Base-by-base conservation (phyloP, 2,797 vertebrate genomes). In the Tragelaphus eurycerus region DNA sequence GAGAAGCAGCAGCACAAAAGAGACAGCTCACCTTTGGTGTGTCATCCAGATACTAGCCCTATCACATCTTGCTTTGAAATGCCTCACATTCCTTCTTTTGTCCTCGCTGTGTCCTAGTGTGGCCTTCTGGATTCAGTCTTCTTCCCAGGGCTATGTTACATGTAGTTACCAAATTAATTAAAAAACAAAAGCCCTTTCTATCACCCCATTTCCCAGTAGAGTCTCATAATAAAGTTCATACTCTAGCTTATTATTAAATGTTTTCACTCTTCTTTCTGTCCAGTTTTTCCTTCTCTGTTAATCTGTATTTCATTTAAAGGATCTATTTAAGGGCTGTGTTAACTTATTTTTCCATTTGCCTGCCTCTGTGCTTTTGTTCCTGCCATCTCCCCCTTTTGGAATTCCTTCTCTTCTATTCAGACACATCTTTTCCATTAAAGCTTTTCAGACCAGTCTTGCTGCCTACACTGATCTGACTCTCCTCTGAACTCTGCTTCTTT, bases 401-500 rank as follows among this genome's bases (percentile, higher is more conserved):
- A 95, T 64, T 34, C 23, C 43, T 60, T 62, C 54, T 13, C 62
- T 84, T 62, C 71, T 74, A 23, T 27, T 89, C 79, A 46, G 31
- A 74, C 38, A 34, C 23, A 60, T 74, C 55, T 95, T 71, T 84
- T 52, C 46, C 64, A n/a, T 88, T 48, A 92, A 64, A 31, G 21
- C n/a, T 64, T 82, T 95, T 79, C 76, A 92, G 82, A 54, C 64
- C 25, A 48, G 15, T 48, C 76, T 57, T 0, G 0, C 88, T 0
- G 0, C 90, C 92, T 85, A 9, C 87, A 29, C 29, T 25, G 43
- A 71, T 34, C 79, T 97, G 92, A 95, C 92, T 92, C 31, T 50
- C 48, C 59, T 67, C 83, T 96, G 94, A 93, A 93, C 81, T 93
- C 85, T 23, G 31, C 31, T 95, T 59, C 60, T 71, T 90, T 90